Evolutionary conservation across 2,113 vertebrate genomes (phyloP).

Genomic region (Serinus canaria): DNA sequence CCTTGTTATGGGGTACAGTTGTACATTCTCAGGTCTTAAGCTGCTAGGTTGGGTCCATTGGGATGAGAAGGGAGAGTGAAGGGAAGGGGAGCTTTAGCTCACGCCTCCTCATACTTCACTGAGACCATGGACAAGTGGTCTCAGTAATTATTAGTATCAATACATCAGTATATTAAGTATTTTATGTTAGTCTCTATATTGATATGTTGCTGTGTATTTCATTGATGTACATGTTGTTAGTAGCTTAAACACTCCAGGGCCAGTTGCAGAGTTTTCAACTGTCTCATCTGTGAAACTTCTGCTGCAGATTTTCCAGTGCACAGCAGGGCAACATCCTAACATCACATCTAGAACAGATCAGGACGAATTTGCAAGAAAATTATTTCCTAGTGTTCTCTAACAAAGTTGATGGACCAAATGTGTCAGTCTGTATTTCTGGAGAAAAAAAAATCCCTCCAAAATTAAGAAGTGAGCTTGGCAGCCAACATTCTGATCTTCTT

Average conservation of each 20-base stretch:
- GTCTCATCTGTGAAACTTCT: background rate
- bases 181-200: background rate
- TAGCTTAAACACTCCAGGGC: background rate
- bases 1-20: background rate
- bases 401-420: background rate
- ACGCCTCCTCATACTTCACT: background rate
- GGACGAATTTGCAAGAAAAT: background rate
- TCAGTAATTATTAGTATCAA: background rate
- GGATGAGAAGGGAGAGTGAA: background rate
- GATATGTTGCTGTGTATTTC: background rate
- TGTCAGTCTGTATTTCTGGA: background rate
- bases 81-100: background rate
- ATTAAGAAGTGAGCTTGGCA: background rate
- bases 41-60: background rate
- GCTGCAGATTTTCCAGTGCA: background rate
- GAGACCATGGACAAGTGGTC: background rate
- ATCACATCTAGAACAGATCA: background rate
- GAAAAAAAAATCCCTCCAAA: background rate
- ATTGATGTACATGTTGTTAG: background rate
- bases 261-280: background rate
- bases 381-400: background rate
- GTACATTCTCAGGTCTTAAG: background rate
- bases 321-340: background rate
- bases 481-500: background rate
- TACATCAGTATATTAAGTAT: background rate